Evolutionary conservation across 2,797 vertebrate genomes (phyloP), one percentile per base, ranked within the genome.

Genomic region (Poeciliopsis gracilis): DNA sequence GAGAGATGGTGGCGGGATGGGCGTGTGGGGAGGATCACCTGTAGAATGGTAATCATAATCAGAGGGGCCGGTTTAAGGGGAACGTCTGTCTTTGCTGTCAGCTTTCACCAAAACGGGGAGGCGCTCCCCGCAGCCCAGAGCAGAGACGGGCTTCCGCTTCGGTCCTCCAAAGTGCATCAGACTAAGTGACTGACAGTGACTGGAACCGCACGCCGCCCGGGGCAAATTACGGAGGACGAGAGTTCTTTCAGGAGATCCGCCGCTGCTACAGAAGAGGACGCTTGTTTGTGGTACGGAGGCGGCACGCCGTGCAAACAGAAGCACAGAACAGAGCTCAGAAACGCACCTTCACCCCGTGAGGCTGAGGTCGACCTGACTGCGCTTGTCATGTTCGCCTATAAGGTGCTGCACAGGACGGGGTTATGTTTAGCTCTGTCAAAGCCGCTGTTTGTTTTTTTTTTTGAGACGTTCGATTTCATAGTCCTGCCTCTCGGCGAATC

Each of bases 11-110:
- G 80, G 83, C 5, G 2, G 41, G 20, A 25, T 23, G 49, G 20
- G 49, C 23, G 49, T 23, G 8, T 51, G 13, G 41, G 41, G 10
- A 8, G 87, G 91, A 92, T 93, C 91, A 93, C 90, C 80, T 78
- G 38, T 81, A 86, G 92, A 93, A 93, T 90, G 90, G 88, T 92
- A 93, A 93, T 94, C 93, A 92, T 89, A 93, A 93, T 89, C 85
- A 84, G 81, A 88, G 86, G 82, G 90, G 89, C 81, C 72, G 84
- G 92, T 92, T 94, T 89, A 90, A 72, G 80, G 84, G 81, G 84
- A 47, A n/a, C 79, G 83, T 83, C 86, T 93, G 89, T 90, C 92
- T 83, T 89, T 88, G 90, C 88, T 86, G 67, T 86, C 75, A 89
- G 84, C 77, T 69, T 80, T 79, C 81, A 84, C 80, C 59, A 79